Evolutionary conservation across 2,113 vertebrate genomes (phyloP), one percentile per base, ranked within the genome.

Genomic region (Hassar affinis): DNA sequence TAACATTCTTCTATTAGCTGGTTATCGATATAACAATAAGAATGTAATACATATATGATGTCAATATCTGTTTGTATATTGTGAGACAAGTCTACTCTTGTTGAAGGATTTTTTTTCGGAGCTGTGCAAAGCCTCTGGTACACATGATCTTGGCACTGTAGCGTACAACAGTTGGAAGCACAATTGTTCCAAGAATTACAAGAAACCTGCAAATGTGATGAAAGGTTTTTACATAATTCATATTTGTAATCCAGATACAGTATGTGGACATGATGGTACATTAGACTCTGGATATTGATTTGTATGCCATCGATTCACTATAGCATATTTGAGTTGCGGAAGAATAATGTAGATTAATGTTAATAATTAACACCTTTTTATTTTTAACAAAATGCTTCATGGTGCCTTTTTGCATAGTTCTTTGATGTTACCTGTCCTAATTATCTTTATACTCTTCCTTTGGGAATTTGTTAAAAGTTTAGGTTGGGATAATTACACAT

Each of bases 341-440:
- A 35, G 62, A 81, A 59, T 75, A 49, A 62, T 79, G 66, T 80
- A 83, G 33, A 80, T 20, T 68, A 49, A 62, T 85, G 51, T 59
- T 84, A 81, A 66, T 81, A 30, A 76, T 61, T 72, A 85, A 83
- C 84, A 85, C 76, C 49, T 85, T 81, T 27, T 84, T 68, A 18
- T 61, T 75, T 87, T 80, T 17, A 83, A 81, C 69, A 81, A 33
- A 88, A 81, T 62, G 30, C 78, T 86, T 92, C 90, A 93, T 87
- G 93, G 95, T 96, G 95, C 95, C 95, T 96, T 96, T 94, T 94
- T 90, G 88, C 92, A 92, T 93, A 93, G 89, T 85, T 81, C 78
- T 74, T 86, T 56, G 77, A 69, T 15, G 78, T 64, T 45, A 42
- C 61, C 35, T 72, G 62, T 64, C 33, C 61, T 30, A 77, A 81